Evolutionary conservation across 2,888 invertebrate genomes (phyloP), one percentile per base, ranked within the genome.

Genomic region (Leucophenga montana): DNA sequence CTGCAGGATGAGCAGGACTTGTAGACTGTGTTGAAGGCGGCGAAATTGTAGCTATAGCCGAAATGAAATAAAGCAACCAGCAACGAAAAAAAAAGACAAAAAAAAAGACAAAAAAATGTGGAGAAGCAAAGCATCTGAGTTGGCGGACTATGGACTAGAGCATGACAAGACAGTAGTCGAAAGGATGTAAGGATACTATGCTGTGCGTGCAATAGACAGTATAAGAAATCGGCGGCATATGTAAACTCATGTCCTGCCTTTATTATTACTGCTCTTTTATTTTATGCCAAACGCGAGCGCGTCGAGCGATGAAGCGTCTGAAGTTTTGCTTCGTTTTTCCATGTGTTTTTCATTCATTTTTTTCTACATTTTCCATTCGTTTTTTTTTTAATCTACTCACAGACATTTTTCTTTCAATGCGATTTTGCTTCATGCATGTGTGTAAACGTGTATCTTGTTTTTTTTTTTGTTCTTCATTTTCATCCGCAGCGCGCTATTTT

Each of bases 371-470:
- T 16, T 13, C 16, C 56, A 66, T 76, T 64, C 71, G 44, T 44
- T 68, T 61, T 66, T 56, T 67, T 64, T 83, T 77, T 83, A 81
- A 81, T 81, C 83, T 83, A 83, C 77, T 82, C 75, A 71, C 68
- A 83, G 80, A 83, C 80, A 81, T 78, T 83, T 78, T 78, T 80
- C 80, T 78, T 82, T 82, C 74, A 77, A 78, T 82, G 82, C 75
- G 61, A 64, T 64, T 64, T 64, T 64, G 48, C 20, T 64, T 64
- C 46, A 64, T 64, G 46, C 22, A 59, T 59, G 59, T 48, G 46
- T 64, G 46, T 48, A 22, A 39, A 61, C 6, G n/a, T 61, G 61
- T 61, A 18, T 27, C 22, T 57, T 27, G 31, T 57, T 27, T n/a
- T 27, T 27, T 27, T 57, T 22, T 27, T 22, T 27, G 31, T 27